Evolutionary conservation across 2,888 invertebrate genomes (phyloP), one percentile per base, ranked within the genome.

Genomic region (Eupithecia dodoneata): DNA sequence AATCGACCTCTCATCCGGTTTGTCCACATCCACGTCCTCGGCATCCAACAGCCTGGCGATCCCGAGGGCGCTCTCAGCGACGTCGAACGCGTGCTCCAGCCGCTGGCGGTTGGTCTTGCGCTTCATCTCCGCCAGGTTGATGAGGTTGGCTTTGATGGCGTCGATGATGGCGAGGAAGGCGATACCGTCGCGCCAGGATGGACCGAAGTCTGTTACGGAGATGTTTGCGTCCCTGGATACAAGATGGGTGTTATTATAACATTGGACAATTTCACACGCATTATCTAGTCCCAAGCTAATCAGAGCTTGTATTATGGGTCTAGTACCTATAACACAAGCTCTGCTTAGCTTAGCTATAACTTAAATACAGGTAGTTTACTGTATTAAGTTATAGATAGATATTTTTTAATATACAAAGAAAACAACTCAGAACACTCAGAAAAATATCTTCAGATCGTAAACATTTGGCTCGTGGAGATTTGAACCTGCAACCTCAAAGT

Each of bases 91-190:
- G 52, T 98, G 98, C 90, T 99, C 98, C 82, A 99, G 95, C 49
- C 99, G 97, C 82, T 97, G 96, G 83, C 97, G 95, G 90, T 99
- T 99, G 71, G 97, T 97, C 86, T 94, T 94, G 84, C 97, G 96
- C 86, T 92, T 94, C 94, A 99, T 96, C 84, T 97, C 97, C 41
- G 98, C 97, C 86, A 99, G 95, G 92, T 98, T 98, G 77, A 99
- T 97, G 82, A 99, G 95, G 90, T 99, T 98, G 65, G 98, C 98
- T 88, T 98, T 98, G 87, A 99, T 99, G 74, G 98, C 98, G 92
- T 99, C 98, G 79, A 99, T 98, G 84, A 99, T 97, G 72, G 99
- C 99, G 76, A 99, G 96, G 96, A 99, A 99, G 45, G 99, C 99
- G 86, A 98, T 96, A 81, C 99, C 99, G 93, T 99, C 99, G 85